Base-by-base conservation (phyloP, 2,888 invertebrate genomes). In the Nebria brevicollis region DNA sequence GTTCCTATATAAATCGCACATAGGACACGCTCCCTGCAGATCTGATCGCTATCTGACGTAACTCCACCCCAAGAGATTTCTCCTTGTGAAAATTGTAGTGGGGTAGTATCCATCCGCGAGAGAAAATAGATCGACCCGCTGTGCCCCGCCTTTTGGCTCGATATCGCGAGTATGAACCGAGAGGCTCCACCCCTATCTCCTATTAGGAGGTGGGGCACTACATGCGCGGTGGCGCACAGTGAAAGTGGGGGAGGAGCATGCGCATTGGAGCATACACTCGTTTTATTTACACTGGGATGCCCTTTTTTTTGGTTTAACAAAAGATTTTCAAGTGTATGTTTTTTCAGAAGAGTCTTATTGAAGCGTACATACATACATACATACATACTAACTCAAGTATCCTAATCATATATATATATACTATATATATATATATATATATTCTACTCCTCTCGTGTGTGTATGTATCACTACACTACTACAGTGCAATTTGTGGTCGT, bases 361-460 rank as follows among this genome's bases (percentile, higher is more conserved):
- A 86, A 84, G 86, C 87, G 86, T 85, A 20, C 20, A 20, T 20
- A 20, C 20, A 20, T 20, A 83, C 87, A 86, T 85, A 20, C 20
- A 20, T 20, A 20, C 20, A 20, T 20, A 83, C 84, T 2, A 34
- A 34, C 34, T 84, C 84, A 83, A 88, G 88, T 86, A 85, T 84
- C 85, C 87, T 85, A 87, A 88, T 87, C 20, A 20, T 20, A 20
- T 20, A 20, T 1, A n/a, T n/a, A n/a, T n/a, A n/a, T n/a, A n/a
- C n/a, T n/a, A n/a, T n/a, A n/a, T n/a, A n/a, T n/a, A n/a, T n/a
- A n/a, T n/a, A n/a, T n/a, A n/a, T n/a, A n/a, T 20, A 20, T 20
- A 20, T 20, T 20, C 20, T 20, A 86, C 86, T 87, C 86, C 41
- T 26, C 68, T 26, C 68, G 20, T 25, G 20, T 25, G 15, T 25